phyloP scores from a whole-genome alignment of 2,797 vertebrate species.

The Buceros bicornis region DNA sequence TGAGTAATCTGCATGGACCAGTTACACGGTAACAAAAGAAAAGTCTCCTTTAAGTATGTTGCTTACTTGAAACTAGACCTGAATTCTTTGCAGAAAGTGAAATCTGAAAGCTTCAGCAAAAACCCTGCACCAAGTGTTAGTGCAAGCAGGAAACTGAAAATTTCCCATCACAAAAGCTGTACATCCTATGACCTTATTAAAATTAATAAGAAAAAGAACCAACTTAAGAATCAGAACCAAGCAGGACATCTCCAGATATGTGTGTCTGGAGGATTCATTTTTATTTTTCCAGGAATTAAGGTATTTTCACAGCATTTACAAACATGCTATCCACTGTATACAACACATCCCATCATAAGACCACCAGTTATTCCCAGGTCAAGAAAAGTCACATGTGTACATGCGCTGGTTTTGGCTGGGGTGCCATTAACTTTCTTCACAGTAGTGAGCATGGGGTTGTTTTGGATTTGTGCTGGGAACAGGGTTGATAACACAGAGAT shows the following conservation, averaged over 20 bases:
- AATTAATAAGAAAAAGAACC: not conserved
- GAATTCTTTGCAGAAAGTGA: not conserved
- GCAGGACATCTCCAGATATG: not conserved
- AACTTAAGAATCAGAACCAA: not conserved
- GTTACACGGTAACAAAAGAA: not conserved
- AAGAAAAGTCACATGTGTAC: not conserved
- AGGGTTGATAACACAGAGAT: not conserved
- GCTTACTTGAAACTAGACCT: constrained; percentile 1
- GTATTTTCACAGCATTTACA: not conserved
- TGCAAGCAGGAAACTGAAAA: constrained; percentile 4
- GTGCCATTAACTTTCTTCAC: not conserved
- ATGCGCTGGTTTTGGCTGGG: not conserved
- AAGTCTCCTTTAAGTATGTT: not conserved
- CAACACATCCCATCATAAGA: not conserved
- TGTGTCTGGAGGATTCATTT: not conserved
- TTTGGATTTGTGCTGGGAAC: not conserved
- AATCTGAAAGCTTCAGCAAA: constrained; percentile 3
- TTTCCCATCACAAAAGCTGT: not conserved
- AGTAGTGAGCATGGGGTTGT: not conserved
- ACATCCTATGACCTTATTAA: not conserved
- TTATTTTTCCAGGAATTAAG: not conserved
- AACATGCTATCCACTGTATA: not conserved
- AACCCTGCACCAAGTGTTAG: not conserved
- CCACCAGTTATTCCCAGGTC: not conserved
- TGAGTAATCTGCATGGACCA: not conserved